Evolutionary conservation across 2,113 vertebrate genomes (phyloP), one percentile per base, ranked within the genome.

Genomic region (Rhadina sibilatrix): DNA sequence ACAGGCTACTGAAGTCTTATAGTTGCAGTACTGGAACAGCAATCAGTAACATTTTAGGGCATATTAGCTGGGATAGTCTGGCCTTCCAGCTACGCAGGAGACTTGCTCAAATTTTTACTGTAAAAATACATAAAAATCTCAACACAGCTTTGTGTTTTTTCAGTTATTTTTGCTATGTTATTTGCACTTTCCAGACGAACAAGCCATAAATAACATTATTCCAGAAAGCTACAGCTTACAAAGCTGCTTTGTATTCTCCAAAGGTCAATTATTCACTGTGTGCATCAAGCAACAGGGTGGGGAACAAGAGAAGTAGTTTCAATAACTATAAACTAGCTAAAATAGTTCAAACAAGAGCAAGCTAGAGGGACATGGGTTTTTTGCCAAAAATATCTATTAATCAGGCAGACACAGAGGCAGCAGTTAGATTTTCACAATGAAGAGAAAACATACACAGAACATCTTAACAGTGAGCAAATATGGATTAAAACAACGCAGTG

Each of bases 191-290:
- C 61, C 71, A 88, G 50, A 84, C 2, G 35, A 94, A 69, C 28
- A 28, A 94, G 84, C 93, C 92, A 95, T 88, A 94, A 97, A 97
- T 94, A 96, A 94, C 85, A 97, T 96, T 97, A 96, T 93, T 95
- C 13, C 94, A 97, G 88, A 95, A 96, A 91, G 90, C 83, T 91
- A 61, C 56, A 83, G 80, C 89, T 94, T 80, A 96, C 87, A 97
- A 96, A 95, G 94, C 84, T 56, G 83, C 81, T 94, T 92, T 97
- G 95, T 96, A 54, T 57, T 79, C 88, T 85, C 68, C 66, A 95
- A 96, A 96, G 90, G 89, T 94, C 95, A 94, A 22, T 60, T 94
- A 89, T 57, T 87, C 94, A 77, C 38, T 70, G 59, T 6, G 4
- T 50, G 85, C 70, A 90, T 44, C 64, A 87, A 89, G 59, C 52